These are phyloP conservation scores for Apomyelois bistriatella DNA, from an alignment of 2,888 invertebrate genomes.

Conservation along the genomic window DNA sequence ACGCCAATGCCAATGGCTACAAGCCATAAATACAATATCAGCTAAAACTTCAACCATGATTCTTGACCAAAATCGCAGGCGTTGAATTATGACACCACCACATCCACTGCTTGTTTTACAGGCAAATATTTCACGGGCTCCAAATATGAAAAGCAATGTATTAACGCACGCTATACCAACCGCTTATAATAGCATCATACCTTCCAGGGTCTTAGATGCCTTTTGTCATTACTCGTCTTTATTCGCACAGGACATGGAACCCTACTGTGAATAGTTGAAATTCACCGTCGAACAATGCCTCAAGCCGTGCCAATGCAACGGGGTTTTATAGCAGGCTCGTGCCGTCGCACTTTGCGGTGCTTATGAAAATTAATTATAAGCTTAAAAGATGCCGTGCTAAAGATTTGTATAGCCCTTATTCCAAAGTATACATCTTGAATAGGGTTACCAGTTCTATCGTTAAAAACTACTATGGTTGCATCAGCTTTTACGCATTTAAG, in stretches of 20 bases:
- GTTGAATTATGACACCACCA: too few species aligned
- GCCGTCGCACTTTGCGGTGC: neutral
- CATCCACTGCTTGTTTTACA: too few species aligned
- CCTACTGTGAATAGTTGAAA: neutral
- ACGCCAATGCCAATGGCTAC: too few species aligned
- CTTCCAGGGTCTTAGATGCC: neutral
- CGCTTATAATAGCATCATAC: neutral
- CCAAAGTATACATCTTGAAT: neutral
- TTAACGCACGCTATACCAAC: too few species aligned
- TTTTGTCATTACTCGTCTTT: neutral
- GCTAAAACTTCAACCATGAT: too few species aligned
- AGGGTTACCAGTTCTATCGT: neutral
- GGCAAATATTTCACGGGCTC: too few species aligned
- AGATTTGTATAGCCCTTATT: neutral
- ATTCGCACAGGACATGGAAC: neutral
- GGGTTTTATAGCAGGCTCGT: constrained; percentile 3
- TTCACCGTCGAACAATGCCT: neutral
- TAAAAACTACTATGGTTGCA: neutral
- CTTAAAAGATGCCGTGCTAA: neutral
- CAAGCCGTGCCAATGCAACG: neutral
- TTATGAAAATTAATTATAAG: constrained; percentile 7
- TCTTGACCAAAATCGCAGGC: too few species aligned
- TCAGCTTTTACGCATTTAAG: too few species aligned
- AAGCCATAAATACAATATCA: too few species aligned
- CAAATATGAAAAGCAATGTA: too few species aligned